Evolutionary conservation across 1,140 invertebrate genomes (phyloP).

Genomic region (Heliconius nattereri): DNA sequence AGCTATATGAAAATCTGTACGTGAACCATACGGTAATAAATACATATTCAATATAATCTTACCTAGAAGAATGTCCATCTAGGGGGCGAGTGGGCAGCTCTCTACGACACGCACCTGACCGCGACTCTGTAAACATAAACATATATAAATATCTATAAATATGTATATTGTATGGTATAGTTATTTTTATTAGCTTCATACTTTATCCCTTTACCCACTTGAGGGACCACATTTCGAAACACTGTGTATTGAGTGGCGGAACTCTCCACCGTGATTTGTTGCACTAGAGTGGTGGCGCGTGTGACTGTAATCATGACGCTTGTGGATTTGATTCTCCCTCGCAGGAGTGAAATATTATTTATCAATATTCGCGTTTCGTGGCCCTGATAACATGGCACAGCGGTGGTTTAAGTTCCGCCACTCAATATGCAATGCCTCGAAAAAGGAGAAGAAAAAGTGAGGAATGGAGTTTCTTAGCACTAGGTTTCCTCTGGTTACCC

Average conservation of each 20-base stretch:
- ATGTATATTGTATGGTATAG: too few relatives aligned
- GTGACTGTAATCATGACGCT: too few relatives aligned
- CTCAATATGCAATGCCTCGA: too few relatives aligned
- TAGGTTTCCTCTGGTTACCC: not conserved
- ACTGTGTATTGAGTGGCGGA: not conserved
- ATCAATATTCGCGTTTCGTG: not conserved
- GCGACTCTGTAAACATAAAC: conserved; percentile 39
- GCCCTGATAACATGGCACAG: not conserved
- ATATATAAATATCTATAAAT: not conserved
- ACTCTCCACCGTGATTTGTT: too few relatives aligned
- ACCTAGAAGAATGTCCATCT: conserved; percentile 29
- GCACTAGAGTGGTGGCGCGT: too few relatives aligned
- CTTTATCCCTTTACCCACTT: not conserved
- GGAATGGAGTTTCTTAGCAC: too few relatives aligned
- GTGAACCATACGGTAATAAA: too few relatives aligned
- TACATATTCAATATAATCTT: not conserved
- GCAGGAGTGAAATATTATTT: not conserved
- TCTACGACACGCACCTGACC: conserved; percentile 46
- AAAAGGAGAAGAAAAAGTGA: too few relatives aligned
- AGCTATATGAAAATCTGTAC: too few relatives aligned
- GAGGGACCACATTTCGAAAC: not conserved
- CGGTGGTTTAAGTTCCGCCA: too few relatives aligned
- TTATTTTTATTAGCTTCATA: not conserved
- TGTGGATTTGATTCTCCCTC: too few relatives aligned
- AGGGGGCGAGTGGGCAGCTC: conserved; percentile 44